Base-by-base conservation (phyloP, 2,797 vertebrate genomes). In the Pelochelys cantorii region DNA sequence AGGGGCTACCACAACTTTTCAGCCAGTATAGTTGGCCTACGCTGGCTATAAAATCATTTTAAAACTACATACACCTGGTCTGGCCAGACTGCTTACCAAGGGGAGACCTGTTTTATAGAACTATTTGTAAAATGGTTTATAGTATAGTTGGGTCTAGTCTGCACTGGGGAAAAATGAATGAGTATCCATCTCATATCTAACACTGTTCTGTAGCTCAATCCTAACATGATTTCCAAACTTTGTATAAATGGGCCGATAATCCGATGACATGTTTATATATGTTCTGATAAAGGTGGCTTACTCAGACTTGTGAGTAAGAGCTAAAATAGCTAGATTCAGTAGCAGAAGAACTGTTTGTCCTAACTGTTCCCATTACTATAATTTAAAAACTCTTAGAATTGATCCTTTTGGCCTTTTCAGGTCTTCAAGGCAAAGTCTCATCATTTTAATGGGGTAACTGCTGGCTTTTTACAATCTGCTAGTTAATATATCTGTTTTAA, bases 11-110 rank as follows among this genome's bases (percentile, higher is more conserved):
- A 75, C 53, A 25, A 77, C n/a, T 85, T 94, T 20, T 48, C 54
- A 79, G 88, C 71, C 1, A 4, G 20, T 34, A 4, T 25, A 12
- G 27, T 91, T 83, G 77, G 55, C 48, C 90, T 84, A 91, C 86
- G 18, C 37, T 81, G 71, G 55, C 71, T 93, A 13, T 59, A 95
- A 85, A 95, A 83, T 12, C 34, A 7, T 91, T 94, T 91, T 95
- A 59, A 95, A 85, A 79, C 1, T 88, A 48, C 15, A 15, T 79
- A 0, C 2, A 53, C 34, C n/a, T n/a, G 1, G 13, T 88, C 59
- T 93, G 53, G 48, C 81, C 20, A 11, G 34, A 27, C 48, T 71
- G 57, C 25, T 83, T 88, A 83, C 90, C 93, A 92, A 86, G 18
- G 22, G 48, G 79, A 22, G 82, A 29, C 8, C 18, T 81, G 15